Conservation (phyloP, 2,113 vertebrate genomes). For the Uropsilus gracilis region DNA sequence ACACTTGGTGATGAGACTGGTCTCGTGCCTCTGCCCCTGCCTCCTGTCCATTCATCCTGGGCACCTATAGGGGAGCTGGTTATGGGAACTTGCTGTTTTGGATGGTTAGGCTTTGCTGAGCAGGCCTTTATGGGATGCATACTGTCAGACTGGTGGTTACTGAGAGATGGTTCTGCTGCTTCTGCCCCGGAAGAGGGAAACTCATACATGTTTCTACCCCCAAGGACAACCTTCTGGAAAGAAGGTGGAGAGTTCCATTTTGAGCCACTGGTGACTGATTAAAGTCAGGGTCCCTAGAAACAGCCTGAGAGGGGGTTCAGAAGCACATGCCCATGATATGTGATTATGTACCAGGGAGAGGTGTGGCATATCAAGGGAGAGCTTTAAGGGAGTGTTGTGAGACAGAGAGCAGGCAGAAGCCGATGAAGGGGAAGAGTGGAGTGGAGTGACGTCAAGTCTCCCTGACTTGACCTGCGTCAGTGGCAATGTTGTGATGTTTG, state of each 20-base stretch:
- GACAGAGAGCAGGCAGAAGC: background rate
- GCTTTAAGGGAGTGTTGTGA: background rate
- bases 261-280: background rate
- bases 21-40: background rate
- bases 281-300: background rate
- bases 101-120: background rate
- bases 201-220: background rate
- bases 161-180: background rate
- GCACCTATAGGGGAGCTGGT: background rate
- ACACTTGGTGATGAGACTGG: background rate
- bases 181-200: background rate
- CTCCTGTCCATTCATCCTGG: background rate
- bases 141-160: background rate
- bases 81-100: background rate
- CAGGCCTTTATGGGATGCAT: background rate
- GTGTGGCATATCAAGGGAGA: background rate
- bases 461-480: background rate
- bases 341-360: no score
- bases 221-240: background rate
- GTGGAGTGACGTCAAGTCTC: background rate
- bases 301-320: background rate
- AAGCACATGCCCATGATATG: no score
- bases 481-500: no score
- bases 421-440: background rate
- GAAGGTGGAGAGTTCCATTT: background rate